Conservation (phyloP, 2,797 vertebrate genomes). For the Anabacerthia variegaticeps region DNA sequence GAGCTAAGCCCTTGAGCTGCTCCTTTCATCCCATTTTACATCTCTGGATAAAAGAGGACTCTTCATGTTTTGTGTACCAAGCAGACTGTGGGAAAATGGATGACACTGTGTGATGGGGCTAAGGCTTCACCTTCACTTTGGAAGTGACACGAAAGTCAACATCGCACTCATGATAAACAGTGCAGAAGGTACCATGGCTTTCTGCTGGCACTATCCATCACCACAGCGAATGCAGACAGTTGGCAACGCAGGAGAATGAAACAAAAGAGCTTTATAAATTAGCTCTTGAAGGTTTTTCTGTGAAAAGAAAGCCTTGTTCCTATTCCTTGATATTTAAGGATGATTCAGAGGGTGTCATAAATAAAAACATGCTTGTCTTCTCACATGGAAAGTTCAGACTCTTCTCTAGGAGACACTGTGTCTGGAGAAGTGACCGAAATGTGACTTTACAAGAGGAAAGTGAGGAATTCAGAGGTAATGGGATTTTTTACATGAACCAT, state of each 20-base stretch:
- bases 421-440: not conserved
- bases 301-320: conserved; percentile 7
- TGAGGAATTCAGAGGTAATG: not conserved
- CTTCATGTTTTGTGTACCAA: not conserved
- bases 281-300: conserved; percentile 5
- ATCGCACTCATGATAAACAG: conserved; percentile 11
- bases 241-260: conserved; percentile 3
- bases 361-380: conserved; percentile 15
- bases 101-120: not conserved
- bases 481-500: not conserved
- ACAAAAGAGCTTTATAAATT: conserved; percentile 35
- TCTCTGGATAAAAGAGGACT: not conserved
- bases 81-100: conserved; percentile 2
- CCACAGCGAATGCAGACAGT: not conserved
- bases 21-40: not conserved
- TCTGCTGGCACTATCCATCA: not conserved
- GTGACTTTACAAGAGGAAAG: not conserved
- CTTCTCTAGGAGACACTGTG: not conserved
- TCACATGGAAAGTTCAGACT: not conserved
- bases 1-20: conserved; percentile 21
- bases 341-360: conserved; percentile 17
- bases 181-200: not conserved
- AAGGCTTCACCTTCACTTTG: not conserved
- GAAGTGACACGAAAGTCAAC: not conserved
- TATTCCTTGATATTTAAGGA: conserved; percentile 25